phyloP scores from a whole-genome alignment of 2,113 vertebrate genomes.

The Hemiscyllium ocellatum region DNA sequence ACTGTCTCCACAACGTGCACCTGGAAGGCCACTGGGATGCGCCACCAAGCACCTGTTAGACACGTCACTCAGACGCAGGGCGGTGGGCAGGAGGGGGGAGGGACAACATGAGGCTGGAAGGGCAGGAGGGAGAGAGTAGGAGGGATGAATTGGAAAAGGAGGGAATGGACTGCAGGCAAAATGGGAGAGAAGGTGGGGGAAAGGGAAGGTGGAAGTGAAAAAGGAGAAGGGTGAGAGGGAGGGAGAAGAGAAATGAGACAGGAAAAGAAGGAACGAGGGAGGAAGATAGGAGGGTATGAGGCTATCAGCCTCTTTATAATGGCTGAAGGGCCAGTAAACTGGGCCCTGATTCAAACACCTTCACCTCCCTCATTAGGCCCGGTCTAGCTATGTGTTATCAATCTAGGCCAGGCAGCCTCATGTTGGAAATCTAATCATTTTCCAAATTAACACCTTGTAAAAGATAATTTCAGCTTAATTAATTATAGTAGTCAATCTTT shows the following conservation, averaged over 20 bases:
- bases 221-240: too few relatives aligned
- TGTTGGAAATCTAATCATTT: slow-evolving; percentile 30
- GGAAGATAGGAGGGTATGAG: too few relatives aligned
- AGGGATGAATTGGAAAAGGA: too few relatives aligned
- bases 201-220: too few relatives aligned
- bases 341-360: not conserved
- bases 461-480: slow-evolving; percentile 33
- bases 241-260: too few relatives aligned
- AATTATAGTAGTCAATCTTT: slow-evolving; percentile 33
- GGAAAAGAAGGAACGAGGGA: not conserved
- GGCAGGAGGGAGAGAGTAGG: too few relatives aligned
- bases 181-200: too few relatives aligned
- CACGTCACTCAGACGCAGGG: not conserved
- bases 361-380: not conserved
- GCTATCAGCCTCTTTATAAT: not conserved
- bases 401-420: not conserved
- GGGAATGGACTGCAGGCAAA: too few relatives aligned
- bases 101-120: not conserved
- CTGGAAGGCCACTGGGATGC: not conserved
- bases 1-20: not conserved
- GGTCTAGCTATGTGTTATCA: not conserved
- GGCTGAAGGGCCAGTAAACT: not conserved
- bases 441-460: slow-evolving; percentile 33
- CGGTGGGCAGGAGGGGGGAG: not conserved
- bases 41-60: not conserved